Conservation (phyloP, 1,140 invertebrate genomes). For the Yoshiicerus persimilis region DNA sequence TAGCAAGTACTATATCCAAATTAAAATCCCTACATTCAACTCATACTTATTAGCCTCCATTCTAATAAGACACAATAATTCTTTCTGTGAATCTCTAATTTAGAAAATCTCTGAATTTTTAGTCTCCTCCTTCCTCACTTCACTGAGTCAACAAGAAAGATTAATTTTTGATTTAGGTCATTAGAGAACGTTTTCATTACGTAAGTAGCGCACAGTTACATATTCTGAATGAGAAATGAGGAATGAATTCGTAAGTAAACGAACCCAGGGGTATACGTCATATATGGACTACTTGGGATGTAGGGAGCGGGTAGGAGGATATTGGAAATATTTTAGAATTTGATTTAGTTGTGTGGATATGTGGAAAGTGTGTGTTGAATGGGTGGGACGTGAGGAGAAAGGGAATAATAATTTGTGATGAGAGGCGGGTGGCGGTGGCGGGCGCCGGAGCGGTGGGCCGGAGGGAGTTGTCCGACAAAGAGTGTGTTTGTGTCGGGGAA, state of each 20-base stretch:
- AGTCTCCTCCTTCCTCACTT: too few relatives aligned
- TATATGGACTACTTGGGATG: neutral
- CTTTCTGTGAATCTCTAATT: too few relatives aligned
- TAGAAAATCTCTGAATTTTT: neutral
- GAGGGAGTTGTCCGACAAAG: neutral
- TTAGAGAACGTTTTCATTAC: neutral
- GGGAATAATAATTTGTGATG: constrained; percentile 3
- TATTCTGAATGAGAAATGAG: neutral
- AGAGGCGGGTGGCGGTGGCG: neutral
- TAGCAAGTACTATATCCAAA: neutral
- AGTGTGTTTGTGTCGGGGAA: neutral
- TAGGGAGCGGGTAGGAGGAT: neutral
- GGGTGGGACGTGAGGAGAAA: constrained; percentile 3
- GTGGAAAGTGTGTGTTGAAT: neutral
- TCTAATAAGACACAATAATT: neutral
- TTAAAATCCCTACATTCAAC: neutral
- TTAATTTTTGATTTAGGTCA: neutral
- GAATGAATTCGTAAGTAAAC: neutral
- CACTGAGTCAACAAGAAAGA: too few relatives aligned
- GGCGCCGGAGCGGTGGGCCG: neutral
- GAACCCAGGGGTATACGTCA: neutral
- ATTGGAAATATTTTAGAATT: neutral
- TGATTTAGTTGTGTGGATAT: neutral
- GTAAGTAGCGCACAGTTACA: neutral
- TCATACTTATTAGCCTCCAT: neutral